Evolutionary conservation across 2,113 vertebrate species (phyloP).

Genomic region (Callaeas wilsoni): DNA sequence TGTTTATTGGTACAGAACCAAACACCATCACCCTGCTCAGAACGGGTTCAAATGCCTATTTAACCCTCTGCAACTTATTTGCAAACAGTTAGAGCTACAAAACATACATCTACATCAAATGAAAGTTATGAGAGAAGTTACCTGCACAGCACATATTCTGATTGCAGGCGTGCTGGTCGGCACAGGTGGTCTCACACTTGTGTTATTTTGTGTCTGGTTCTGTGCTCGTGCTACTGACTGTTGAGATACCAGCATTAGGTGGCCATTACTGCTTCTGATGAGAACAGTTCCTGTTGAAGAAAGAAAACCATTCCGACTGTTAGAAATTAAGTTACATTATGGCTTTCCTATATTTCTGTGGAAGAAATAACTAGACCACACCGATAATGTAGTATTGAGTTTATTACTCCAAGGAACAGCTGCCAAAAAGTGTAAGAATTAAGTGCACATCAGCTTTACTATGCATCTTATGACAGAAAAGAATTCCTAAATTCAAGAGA

Average conservation of each 20-base stretch:
- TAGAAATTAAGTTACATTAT: background rate
- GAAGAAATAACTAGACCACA: background rate
- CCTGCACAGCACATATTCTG: slow-evolving; percentile 76
- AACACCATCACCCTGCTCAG: background rate
- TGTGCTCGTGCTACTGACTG: slow-evolving; percentile 80
- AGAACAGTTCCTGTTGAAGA: slow-evolving; percentile 85
- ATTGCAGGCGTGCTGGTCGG: slow-evolving; percentile 49
- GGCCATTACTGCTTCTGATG: slow-evolving; percentile 88
- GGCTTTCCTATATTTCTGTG: background rate
- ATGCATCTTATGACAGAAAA: background rate
- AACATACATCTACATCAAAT: background rate
- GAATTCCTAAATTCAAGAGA: background rate
- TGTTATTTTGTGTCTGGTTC: slow-evolving; percentile 67
- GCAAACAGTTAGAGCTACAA: background rate
- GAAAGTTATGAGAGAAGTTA: slow-evolving; percentile 26
- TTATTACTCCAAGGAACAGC: background rate
- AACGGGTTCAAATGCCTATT: background rate
- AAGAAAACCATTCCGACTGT: slow-evolving; percentile 6
- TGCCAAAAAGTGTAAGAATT: background rate
- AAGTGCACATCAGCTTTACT: background rate
- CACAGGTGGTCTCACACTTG: slow-evolving; percentile 49
- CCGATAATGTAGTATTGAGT: background rate
- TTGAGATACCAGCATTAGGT: slow-evolving; percentile 92
- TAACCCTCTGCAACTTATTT: background rate
- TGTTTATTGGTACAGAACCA: background rate